phyloP scores from a whole-genome alignment of 2,888 invertebrate species.

The Metopia argyrocephala region DNA sequence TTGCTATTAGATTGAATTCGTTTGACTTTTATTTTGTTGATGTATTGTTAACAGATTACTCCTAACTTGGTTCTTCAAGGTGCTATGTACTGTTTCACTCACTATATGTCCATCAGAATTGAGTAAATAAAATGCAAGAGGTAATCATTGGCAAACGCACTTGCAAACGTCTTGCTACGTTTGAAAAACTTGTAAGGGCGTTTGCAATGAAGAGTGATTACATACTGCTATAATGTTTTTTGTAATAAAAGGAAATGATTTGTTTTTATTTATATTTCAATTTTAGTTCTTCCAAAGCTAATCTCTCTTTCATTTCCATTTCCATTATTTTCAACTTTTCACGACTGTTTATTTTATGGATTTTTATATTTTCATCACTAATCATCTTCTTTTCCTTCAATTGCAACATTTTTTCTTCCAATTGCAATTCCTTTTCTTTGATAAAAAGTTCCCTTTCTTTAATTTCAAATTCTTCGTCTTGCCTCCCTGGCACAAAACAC shows the following conservation, averaged over 20 bases:
- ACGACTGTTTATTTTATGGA: background rate
- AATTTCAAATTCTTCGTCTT: background rate
- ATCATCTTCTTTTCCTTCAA: background rate
- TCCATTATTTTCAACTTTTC: conserved; percentile 2
- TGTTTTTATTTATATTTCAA: conserved; percentile 7
- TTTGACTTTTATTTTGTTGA: too few relatives aligned
- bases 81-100: too few relatives aligned
- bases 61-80: too few relatives aligned
- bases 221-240: background rate
- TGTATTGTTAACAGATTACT: too few relatives aligned
- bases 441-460: background rate
- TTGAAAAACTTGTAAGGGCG: too few relatives aligned
- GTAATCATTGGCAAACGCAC: too few relatives aligned
- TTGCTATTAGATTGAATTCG: too few relatives aligned
- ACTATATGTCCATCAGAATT: too few relatives aligned
- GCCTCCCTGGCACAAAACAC: background rate
- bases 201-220: background rate
- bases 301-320: conserved; percentile 14
- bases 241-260: background rate
- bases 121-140: too few relatives aligned
- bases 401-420: conserved; percentile 9
- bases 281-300: conserved; percentile 3
- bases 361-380: conserved; percentile 10
- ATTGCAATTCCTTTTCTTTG: background rate
- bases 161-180: too few relatives aligned